Evolutionary conservation across 2,797 vertebrate genomes (phyloP), one percentile per base, ranked within the genome.

Genomic region (Benthosema pterotum): DNA sequence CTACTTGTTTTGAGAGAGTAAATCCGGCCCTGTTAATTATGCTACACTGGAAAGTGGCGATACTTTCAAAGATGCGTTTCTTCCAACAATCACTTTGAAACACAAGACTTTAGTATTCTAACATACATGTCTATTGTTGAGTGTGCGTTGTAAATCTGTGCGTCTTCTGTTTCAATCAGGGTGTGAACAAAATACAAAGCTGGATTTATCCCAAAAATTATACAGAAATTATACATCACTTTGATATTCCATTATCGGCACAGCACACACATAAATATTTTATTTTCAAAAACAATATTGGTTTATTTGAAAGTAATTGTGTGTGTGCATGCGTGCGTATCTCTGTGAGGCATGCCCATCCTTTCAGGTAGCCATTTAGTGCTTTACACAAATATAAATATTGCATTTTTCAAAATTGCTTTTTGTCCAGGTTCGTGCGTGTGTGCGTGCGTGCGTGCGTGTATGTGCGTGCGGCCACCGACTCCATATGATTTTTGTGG

Each of bases 161-260:
- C 32, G 8, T 38, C 8, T 1, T 9, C 32, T 9, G 8, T 38
- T 38, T 38, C 32, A 38, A 38, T 2, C 32, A 25, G 32, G 32
- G 8, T 38, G 8, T 38, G 32, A 38, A 9, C 32, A 38, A 38
- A 38, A 52, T 47, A 13, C 42, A 42, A 22, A 4, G 87, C 92
- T 54, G 90, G 84, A 80, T 13, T 25, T 64, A 5, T 61, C 15
- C 46, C 38, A 58, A 28, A n/a, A 56, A 9, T 13, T 52, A 13
- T 52, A 52, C 18, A 19, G 16, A 16, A 52, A 12, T 19, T 47
- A 4, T 18, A 63, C 16, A 48, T 0, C 5, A 54, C 3, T 3
- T 52, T 2, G 50, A 0, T 11, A 19, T 52, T 22, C 5, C 16
- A 16, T 19, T 22, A n/a, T 2, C 2, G 28, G 15, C 14, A 54